Percentiles rank a stretch among this genome's conserved stretches.
These are phyloP conservation scores for Cydia fagiglandana DNA, from an alignment of 1,140 invertebrate species.

Conservation along the genomic window DNA sequence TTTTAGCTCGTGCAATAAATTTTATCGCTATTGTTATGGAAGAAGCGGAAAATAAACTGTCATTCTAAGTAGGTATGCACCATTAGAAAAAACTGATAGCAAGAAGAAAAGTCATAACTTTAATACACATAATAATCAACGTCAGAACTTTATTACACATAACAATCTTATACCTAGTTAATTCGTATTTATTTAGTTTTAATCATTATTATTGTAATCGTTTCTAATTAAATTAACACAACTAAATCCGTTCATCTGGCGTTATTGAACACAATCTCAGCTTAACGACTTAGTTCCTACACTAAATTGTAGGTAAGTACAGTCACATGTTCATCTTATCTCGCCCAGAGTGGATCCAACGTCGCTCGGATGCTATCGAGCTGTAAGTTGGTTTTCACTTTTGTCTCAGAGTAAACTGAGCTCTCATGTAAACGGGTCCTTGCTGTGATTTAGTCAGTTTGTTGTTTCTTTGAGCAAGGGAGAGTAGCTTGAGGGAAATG, in stretches of 20 bases:
- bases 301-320: not conserved
- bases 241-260: not conserved
- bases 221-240: not conserved
- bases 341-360: constrained; percentile 5
- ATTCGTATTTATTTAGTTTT: not conserved
- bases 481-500: not conserved
- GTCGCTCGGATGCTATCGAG: constrained; percentile 20
- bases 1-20: not conserved
- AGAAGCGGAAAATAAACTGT: too few relatives aligned
- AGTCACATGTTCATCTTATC: constrained; percentile 2
- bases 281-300: not conserved
- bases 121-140: too few relatives aligned
- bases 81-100: too few relatives aligned
- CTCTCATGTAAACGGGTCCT: constrained; percentile 5
- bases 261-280: not conserved
- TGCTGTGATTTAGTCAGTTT: not conserved
- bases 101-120: not conserved
- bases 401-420: constrained; percentile 8
- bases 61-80: too few relatives aligned
- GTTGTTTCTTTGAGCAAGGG: not conserved
- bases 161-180: not conserved
- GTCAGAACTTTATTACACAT: too few relatives aligned
- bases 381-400: constrained; percentile 19
- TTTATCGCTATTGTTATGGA: too few relatives aligned
- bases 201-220: not conserved